These are phyloP conservation scores for Porites lobata DNA, from an alignment of 92 coral and sea anemone genomes.

Conservation along the genomic window DNA sequence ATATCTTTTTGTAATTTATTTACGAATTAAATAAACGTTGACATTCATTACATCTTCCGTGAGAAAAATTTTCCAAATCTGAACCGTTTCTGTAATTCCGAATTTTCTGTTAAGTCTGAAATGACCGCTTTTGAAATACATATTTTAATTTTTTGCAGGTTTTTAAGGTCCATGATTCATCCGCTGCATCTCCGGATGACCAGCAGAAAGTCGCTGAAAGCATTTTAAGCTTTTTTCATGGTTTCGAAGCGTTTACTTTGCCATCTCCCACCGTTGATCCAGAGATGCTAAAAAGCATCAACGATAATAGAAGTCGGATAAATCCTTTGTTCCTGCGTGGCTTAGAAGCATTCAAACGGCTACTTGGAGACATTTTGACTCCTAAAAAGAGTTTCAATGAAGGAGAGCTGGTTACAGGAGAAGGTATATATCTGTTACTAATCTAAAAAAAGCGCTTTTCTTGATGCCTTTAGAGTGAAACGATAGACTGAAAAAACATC, in stretches of 20 bases:
- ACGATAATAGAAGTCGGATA: slow-evolving; percentile 1
- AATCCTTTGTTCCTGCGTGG: slow-evolving; percentile 61
- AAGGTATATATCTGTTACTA: slow-evolving; percentile 41
- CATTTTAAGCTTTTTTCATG: slow-evolving; percentile 75
- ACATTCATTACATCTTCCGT: too few species aligned
- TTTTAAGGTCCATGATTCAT: slow-evolving; percentile 16
- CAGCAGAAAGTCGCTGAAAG: slow-evolving; percentile 66
- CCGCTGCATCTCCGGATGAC: background rate
- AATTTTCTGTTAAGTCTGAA: too few species aligned
- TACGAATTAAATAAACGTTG: too few species aligned
- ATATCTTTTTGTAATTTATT: too few species aligned
- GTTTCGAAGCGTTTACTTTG: slow-evolving; percentile 78
- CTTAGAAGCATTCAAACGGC: slow-evolving; percentile 31
- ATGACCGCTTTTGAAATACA: too few species aligned
- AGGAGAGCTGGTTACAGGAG: slow-evolving; percentile 79
- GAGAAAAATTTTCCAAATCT: too few species aligned
- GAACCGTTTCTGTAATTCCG: too few species aligned
- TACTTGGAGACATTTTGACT: slow-evolving; percentile 28
- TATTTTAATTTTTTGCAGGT: background rate
- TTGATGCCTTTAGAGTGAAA: too few species aligned
- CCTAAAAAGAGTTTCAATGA: slow-evolving; percentile 68
- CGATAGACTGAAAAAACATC: background rate
- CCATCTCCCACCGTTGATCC: slow-evolving; percentile 81
- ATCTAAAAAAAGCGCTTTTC: background rate
- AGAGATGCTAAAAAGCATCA: slow-evolving; percentile 46